Base-by-base conservation (phyloP, 92 coral and sea anemone species). In the Muricea muricata region DNA sequence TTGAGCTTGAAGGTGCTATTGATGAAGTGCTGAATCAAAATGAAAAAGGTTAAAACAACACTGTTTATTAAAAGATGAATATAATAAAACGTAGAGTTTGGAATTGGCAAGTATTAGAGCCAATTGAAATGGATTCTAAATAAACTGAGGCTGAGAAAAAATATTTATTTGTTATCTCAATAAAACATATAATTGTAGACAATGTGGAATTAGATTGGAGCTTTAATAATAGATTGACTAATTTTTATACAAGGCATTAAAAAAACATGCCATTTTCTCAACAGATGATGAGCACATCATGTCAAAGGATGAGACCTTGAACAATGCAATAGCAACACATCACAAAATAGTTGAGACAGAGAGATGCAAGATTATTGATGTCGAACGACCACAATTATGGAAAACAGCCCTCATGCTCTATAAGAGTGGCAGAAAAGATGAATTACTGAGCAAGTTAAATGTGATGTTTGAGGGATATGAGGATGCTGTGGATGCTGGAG, bases 1-100 rank as follows among this genome's bases (percentile, higher is more conserved):
- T 80, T 80, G 73, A 80, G 41, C 60, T 81, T 9, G 76, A 81
- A 57, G 76, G 61, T 37, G 76, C 85, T 41, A 56, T 81, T 7
- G 54, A 75, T 81, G 85, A 63, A 45, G 72, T 65, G 41, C 65
- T 60, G 74, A 8, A 39, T 39, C 45, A 39, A 39, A 39, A 39
- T 65, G 75, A 80, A 37, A 60, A 80, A 50, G 20, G 58, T 20
- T n/a, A n/a, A n/a, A n/a, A n/a, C n/a, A n/a, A n/a, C n/a, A n/a
- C n/a, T n/a, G n/a, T n/a, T n/a, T n/a, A n/a, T n/a, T n/a, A n/a
- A n/a, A n/a, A n/a, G n/a, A n/a, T n/a, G n/a, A n/a, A n/a, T n/a
- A n/a, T n/a, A n/a, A n/a, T n/a, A n/a, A n/a, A n/a, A n/a, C n/a
- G n/a, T n/a, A n/a, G n/a, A n/a, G n/a, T n/a, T n/a, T n/a, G n/a